These are phyloP conservation scores for Trypoxylus dichotomus DNA, from an alignment of 1,140 invertebrate species.

Conservation along the genomic window DNA sequence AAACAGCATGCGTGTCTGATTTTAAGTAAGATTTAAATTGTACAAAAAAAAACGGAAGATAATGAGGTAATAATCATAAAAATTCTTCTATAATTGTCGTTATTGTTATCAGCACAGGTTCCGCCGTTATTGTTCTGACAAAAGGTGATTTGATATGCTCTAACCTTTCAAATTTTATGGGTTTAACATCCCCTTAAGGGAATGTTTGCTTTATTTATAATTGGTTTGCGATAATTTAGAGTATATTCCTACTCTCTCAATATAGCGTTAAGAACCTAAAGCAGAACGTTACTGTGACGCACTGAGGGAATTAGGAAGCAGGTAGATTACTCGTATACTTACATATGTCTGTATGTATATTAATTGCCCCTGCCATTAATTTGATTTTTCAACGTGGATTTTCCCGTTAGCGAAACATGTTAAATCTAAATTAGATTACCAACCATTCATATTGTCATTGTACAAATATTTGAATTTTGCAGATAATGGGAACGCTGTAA, in stretches of 20 bases:
- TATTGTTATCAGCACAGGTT: constrained; percentile 5
- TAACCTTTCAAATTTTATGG: background rate
- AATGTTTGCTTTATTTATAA: background rate
- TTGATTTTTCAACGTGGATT: too few relatives aligned
- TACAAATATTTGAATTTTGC: too few relatives aligned
- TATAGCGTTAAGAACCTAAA: background rate
- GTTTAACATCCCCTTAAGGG: background rate
- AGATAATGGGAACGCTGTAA: too few relatives aligned
- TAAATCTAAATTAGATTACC: too few relatives aligned
- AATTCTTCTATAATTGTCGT: constrained; percentile 1
- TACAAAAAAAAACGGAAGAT: background rate
- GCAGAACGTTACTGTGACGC: too few relatives aligned
- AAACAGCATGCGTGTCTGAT: background rate
- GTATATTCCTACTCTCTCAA: background rate
- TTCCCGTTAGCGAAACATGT: too few relatives aligned
- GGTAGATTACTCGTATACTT: too few relatives aligned
- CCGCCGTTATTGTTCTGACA: background rate
- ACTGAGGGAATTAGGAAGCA: too few relatives aligned
- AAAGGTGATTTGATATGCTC: background rate
- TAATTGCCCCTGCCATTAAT: too few relatives aligned
- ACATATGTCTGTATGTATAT: too few relatives aligned
- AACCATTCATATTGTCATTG: too few relatives aligned
- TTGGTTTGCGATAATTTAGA: background rate
- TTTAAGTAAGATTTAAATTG: background rate
- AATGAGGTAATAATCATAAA: constrained; percentile 7